Base-by-base conservation (phyloP, 2,888 invertebrate species). In the Ophion costatus region DNA sequence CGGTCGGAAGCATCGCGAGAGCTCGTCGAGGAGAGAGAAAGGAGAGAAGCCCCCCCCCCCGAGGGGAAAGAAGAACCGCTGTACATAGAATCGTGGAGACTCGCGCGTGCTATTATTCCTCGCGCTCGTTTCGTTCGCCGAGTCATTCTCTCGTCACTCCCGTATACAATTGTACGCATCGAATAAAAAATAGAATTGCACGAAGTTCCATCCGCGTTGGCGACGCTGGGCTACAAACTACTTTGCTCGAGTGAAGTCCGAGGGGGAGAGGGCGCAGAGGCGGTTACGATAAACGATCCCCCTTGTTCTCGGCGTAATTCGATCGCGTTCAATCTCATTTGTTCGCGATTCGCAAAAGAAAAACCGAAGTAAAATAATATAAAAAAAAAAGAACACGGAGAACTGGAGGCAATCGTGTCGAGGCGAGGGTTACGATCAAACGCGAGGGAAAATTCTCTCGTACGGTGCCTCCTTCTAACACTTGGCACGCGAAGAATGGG, bases 121-220 rank as follows among this genome's bases (percentile, higher is more conserved):
- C 84, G 77, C 78, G 82, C 79, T 73, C 71, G 82, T 61, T 59
- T 78, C 74, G 7, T 74, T 63, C 59, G 24, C 59, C 70, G 38
- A 10, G 29, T 51, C 33, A 10, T 51, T 57, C 33, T 71, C 56
- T 79, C 64, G 67, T 78, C 64, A 29, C 20, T 63, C 29, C 59
- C 81, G 79, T 79, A 73, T 73, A 87, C 77, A 87, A 84, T 86
- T 86, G 87, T 77, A 86, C 86, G 80, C 82, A 79, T 74, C 33
- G 59, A 74, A 63, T 76, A 85, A 78, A 88, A 85, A 83, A 82
- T 75, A 84, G 73, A 88, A 89, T 89, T 89, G 89, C 89, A 89
- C 89, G 83, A 86, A 82, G 83, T 87, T 87, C 84, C 78, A 86
- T 88, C 87, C 87, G 82, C 85, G 77, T 82, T 80, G 80, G 64